Evolutionary conservation across 2,113 vertebrate genomes (phyloP).

Genomic region (Sterna hirundo): DNA sequence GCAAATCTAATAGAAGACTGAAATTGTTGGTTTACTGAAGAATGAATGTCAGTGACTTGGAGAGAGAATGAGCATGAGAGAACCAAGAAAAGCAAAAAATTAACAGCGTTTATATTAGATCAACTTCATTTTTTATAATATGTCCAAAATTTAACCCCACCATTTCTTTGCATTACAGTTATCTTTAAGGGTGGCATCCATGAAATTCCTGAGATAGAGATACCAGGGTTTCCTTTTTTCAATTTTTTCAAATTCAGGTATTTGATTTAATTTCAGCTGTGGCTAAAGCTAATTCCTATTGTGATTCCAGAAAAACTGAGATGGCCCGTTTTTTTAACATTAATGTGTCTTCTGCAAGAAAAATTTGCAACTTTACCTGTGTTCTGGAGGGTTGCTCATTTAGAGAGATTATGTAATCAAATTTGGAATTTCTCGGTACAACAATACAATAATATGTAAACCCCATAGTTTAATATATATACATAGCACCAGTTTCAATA

Average conservation of each 20-base stretch:
- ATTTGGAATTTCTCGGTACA: not conserved
- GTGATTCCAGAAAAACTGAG: not conserved
- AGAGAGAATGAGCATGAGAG: not conserved
- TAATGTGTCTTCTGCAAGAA: not conserved
- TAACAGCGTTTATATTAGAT: not conserved
- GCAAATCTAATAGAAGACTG: not conserved
- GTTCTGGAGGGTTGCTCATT: not conserved
- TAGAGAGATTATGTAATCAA: not conserved
- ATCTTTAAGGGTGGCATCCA: not conserved
- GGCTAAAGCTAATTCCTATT: not conserved
- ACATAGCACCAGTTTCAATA: not conserved
- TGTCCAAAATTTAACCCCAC: not conserved
- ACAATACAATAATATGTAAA: not conserved
- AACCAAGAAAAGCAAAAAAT: constrained; percentile 27
- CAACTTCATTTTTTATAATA: not conserved
- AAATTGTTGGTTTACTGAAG: not conserved
- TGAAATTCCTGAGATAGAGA: not conserved
- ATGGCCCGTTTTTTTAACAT: not conserved
- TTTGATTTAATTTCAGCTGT: not conserved
- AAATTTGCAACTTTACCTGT: not conserved
- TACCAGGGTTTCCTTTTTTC: not conserved
- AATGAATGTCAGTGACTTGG: not conserved
- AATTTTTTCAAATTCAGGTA: not conserved
- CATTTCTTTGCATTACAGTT: not conserved
- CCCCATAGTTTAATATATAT: not conserved